phyloP scores from a whole-genome alignment of 2,888 invertebrate genomes.

The Dicyrtoma fusca region DNA sequence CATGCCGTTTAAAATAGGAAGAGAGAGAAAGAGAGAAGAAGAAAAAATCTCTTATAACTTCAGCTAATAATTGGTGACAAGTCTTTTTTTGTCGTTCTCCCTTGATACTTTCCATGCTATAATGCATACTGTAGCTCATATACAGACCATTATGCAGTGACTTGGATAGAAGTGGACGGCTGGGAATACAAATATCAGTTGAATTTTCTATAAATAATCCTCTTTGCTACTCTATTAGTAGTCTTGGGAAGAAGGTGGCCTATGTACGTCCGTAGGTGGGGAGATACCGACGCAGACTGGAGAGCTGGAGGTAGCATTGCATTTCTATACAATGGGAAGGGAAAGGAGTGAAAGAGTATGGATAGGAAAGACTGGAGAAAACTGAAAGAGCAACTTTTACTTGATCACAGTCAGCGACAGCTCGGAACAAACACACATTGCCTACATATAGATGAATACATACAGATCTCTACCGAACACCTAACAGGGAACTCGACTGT shows the following conservation, averaged over 20 bases:
- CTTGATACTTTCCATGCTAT: neutral
- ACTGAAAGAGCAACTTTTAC: conserved; percentile 9
- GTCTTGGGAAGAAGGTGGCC: neutral
- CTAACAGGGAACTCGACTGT: no score
- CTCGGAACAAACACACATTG: neutral
- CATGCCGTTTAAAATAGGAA: conserved; percentile 5
- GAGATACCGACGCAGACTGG: neutral
- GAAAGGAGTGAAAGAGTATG: conserved; percentile 12
- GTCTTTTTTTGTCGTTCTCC: conserved; percentile 6
- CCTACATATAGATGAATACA: neutral
- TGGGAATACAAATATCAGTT: no score
- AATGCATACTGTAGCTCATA: neutral
- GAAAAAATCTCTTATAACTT: conserved; percentile 1
- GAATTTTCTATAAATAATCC: neutral
- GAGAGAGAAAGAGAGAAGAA: no score
- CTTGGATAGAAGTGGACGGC: neutral
- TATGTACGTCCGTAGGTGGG: no score
- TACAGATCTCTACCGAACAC: no score
- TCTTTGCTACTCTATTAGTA: neutral
- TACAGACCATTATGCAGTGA: neutral
- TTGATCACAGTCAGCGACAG: neutral
- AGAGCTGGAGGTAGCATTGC: neutral
- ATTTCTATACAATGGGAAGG: neutral
- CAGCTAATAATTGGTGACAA: conserved; percentile 27
- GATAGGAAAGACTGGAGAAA: conserved; percentile 13